Evolutionary conservation across 2,113 vertebrate species (phyloP).

Genomic region (Elephantulus edwardii): DNA sequence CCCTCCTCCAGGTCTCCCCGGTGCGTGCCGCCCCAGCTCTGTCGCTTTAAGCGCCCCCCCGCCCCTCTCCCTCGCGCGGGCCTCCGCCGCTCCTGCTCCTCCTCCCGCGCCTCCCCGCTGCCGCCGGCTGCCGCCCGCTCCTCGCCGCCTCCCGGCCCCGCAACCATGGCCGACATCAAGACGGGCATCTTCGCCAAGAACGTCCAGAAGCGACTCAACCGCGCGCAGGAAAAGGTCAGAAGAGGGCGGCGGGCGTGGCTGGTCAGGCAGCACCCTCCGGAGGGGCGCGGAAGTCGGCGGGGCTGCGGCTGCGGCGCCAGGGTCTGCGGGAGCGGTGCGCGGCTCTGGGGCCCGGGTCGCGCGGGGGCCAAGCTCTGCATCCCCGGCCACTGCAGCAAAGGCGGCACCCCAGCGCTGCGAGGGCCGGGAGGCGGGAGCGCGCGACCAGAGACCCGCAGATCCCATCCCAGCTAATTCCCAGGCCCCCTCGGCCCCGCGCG

Average conservation of each 20-base stretch:
- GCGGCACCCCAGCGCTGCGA: neutral
- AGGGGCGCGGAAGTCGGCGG: no score
- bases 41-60: neutral
- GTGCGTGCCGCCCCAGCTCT: no score
- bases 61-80: neutral
- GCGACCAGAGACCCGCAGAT: neutral
- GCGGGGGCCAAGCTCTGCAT: neutral
- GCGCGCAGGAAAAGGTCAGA: constrained; percentile 97
- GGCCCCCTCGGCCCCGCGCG: neutral
- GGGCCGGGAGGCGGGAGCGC: neutral
- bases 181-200: constrained; percentile 98
- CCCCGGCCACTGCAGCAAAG: neutral
- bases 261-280: neutral
- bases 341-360: neutral
- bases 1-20: no score
- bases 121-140: constrained; percentile 62
- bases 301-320: neutral
- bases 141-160: constrained; percentile 72
- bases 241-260: neutral
- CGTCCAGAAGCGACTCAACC: constrained; percentile 94
- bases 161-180: constrained; percentile 97
- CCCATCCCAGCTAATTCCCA: fast-evolving
- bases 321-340: neutral
- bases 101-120: neutral
- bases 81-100: neutral